A percentile compares a stretch with the other conserved stretches of the same genome.
Conservation (phyloP, 1,140 invertebrate genomes). For the Anoplolepis gracilipes region DNA sequence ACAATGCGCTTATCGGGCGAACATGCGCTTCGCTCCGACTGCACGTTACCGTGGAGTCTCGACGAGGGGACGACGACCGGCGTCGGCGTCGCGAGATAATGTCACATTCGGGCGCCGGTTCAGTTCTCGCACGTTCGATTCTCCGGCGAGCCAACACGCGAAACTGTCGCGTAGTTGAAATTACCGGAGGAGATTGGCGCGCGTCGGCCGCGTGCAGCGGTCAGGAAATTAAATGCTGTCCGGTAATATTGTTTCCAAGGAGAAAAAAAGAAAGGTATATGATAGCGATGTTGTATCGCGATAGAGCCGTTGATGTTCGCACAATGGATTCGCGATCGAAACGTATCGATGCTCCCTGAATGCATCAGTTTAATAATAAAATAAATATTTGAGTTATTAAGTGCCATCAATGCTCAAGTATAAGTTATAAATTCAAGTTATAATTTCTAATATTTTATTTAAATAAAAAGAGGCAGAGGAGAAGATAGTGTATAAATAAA, state of each 20-base stretch:
- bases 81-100: slow-evolving; percentile 79
- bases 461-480: background rate
- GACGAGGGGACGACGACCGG: slow-evolving; percentile 62
- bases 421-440: too few relatives aligned
- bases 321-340: slow-evolving; percentile 24
- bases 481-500: background rate
- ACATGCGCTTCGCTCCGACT: slow-evolving; percentile 26
- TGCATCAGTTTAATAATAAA: slow-evolving; percentile 7
- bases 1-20: slow-evolving; percentile 51
- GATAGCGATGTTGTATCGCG: slow-evolving; percentile 10
- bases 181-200: slow-evolving; percentile 43
- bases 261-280: slow-evolving; percentile 38
- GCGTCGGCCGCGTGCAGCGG: slow-evolving; percentile 43
- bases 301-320: background rate
- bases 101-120: slow-evolving; percentile 82
- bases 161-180: slow-evolving; percentile 53
- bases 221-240: slow-evolving; percentile 82
- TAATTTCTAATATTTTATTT: slow-evolving; percentile 10
- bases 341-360: background rate
- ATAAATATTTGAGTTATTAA: background rate
- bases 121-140: slow-evolving; percentile 55
- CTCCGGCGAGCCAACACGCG: slow-evolving; percentile 43
- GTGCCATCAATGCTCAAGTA: too few relatives aligned
- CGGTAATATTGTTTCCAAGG: slow-evolving; percentile 72
- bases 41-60: slow-evolving; percentile 38